A percentile compares a stretch with the other conserved stretches of the same genome.
phyloP scores from a whole-genome alignment of 2,797 vertebrate species.

The Falco cherrug region DNA sequence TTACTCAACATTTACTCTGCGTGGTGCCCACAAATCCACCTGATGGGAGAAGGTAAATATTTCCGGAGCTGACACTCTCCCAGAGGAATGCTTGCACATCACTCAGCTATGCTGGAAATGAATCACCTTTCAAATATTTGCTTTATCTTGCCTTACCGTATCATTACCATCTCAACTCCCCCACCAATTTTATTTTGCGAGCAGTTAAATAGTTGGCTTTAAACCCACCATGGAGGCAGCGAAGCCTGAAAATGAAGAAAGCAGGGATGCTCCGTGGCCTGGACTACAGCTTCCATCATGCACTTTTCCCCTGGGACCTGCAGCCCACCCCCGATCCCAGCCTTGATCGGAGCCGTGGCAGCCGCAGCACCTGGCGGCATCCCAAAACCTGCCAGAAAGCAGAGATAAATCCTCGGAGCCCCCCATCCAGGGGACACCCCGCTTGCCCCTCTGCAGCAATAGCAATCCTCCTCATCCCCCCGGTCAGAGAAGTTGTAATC shows the following conservation, averaged over 20 bases:
- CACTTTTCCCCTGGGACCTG: not conserved
- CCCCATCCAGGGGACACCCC: not conserved
- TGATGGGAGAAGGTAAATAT: conserved; percentile 24
- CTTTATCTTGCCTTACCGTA: not conserved
- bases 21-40: conserved; percentile 38
- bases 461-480: not conserved
- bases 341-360: not conserved
- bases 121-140: conserved; percentile 33
- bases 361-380: no score
- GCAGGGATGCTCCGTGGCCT: not conserved
- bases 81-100: not conserved
- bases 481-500: not conserved
- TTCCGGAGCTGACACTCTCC: not conserved
- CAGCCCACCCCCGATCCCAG: accelerated
- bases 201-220: not conserved
- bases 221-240: not conserved
- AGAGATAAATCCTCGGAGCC: accelerated
- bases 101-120: not conserved
- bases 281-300: not conserved
- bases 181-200: not conserved
- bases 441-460: not conserved
- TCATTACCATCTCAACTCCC: not conserved
- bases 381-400: not conserved
- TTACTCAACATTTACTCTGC: conserved; percentile 41
- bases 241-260: not conserved